Percentiles rank a stretch among this genome's conserved stretches.
These are phyloP conservation scores for Leptopilina myrica DNA, from an alignment of 2,888 invertebrate species.

Conservation along the genomic window DNA sequence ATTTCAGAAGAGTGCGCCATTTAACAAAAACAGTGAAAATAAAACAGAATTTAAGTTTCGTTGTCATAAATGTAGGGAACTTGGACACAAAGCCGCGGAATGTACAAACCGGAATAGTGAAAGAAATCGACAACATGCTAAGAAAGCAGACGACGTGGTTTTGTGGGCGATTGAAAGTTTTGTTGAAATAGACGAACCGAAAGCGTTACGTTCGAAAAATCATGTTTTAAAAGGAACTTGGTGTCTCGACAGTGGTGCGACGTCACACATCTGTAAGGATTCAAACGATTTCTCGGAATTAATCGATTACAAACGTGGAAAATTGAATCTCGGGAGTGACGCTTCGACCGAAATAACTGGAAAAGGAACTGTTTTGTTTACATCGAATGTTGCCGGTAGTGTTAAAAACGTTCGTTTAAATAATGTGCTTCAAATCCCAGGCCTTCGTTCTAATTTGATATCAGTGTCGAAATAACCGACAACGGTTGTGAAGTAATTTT, in stretches of 20 bases:
- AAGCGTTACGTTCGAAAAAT: neutral
- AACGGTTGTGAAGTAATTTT: neutral
- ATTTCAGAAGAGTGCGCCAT: too few species aligned
- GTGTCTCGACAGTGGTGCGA: constrained; percentile 1
- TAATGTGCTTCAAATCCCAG: neutral
- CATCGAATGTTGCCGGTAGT: neutral
- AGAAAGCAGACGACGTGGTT: constrained; percentile 3
- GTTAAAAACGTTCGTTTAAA: neutral
- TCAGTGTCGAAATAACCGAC: neutral
- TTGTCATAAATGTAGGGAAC: neutral
- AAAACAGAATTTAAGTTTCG: neutral
- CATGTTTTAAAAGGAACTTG: neutral
- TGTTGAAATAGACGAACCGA: neutral
- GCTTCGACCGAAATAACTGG: neutral
- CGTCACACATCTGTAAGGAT: neutral
- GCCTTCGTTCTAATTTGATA: neutral
- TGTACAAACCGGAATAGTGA: neutral
- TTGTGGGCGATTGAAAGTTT: neutral
- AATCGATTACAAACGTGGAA: neutral
- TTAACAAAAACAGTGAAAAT: neutral
- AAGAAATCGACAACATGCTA: neutral
- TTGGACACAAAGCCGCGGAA: neutral
- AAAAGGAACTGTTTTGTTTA: neutral
- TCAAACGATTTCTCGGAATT: neutral
- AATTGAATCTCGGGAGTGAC: neutral